Evolutionary conservation across 1,140 invertebrate genomes (phyloP), one percentile per base, ranked within the genome.

Genomic region (Heliconius melpomene): DNA sequence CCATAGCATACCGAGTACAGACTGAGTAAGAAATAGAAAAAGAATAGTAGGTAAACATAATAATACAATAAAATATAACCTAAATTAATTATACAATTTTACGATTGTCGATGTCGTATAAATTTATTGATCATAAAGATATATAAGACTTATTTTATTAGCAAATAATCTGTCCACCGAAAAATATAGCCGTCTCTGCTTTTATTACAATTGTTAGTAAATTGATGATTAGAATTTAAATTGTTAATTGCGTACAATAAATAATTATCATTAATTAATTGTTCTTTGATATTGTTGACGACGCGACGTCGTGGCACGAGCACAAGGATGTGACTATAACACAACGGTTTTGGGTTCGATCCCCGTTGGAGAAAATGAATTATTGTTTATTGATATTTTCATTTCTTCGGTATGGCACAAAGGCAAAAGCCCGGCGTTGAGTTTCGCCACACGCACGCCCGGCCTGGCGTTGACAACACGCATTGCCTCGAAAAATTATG

Each of bases 71-170:
- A 74, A 66, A 66, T 66, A 66, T 66, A 66, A 23, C 26, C 60
- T 26, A 66, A 66, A n/a, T 66, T 38, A 74, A 74, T 74, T 74
- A 74, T 74, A 52, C 54, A 7, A 26, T 66, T 76, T 76, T 76
- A 76, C 60, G 57, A 40, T 57, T 46, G n/a, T 71, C 75, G 26
- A 71, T 46, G 32, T 71, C 75, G 40, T 77, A 77, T 50, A 76
- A 76, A 76, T 71, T 77, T 77, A 77, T 77, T 26, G 75, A 77
- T 71, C 75, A 26, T 77, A 77, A 77, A 77, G n/a, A 77, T 71
- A 50, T 66, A 66, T 66, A 66, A 66, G 60, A 29, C 23, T 26
- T 66, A 66, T 74, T 74, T 74, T 74, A 74, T 74, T 74, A 18
- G n/a, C 72, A 74, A 66, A 38, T 50, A 74, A 74, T 74, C 38